phyloP scores from a whole-genome alignment of 2,113 vertebrate species.

The Dicrurus megarhynchus region DNA sequence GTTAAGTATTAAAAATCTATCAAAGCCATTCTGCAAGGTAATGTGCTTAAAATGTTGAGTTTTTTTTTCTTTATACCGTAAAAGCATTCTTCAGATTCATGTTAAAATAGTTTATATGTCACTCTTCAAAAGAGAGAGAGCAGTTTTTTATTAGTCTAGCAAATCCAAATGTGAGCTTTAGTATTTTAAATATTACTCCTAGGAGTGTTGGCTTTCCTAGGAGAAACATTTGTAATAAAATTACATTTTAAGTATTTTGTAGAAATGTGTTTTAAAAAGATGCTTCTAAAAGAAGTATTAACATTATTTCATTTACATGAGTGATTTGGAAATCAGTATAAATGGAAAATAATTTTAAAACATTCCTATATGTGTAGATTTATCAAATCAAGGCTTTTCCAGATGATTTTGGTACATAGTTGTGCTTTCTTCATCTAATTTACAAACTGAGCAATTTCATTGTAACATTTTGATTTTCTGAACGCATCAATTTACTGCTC shows the following conservation, averaged over 20 bases:
- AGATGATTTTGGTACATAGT: background rate
- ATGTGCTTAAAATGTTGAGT: background rate
- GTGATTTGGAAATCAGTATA: conserved; percentile 1
- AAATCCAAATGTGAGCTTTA: conserved; percentile 27
- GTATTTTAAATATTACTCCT: conserved; percentile 44
- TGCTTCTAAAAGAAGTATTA: conserved; percentile 14
- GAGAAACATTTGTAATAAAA: conserved; percentile 17
- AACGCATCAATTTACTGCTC: conserved; percentile 13
- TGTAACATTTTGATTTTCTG: conserved; percentile 14
- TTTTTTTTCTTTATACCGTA: background rate
- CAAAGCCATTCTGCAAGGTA: background rate
- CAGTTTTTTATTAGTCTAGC: conserved; percentile 11
- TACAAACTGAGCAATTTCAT: background rate
- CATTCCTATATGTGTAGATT: background rate
- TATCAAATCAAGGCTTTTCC: background rate
- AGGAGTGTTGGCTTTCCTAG: conserved; percentile 20
- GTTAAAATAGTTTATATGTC: conserved; percentile 25
- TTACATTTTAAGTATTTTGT: conserved; percentile 23
- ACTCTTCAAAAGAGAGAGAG: conserved; percentile 11
- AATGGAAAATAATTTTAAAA: background rate
- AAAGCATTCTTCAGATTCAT: conserved; percentile 7
- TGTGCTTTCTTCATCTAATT: background rate
- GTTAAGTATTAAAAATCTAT: background rate
- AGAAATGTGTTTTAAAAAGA: background rate
- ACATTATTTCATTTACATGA: background rate